Percentiles rank a stretch among this genome's conserved stretches.
Evolutionary conservation across 2,888 invertebrate genomes (phyloP).

Genomic region (Reticulitermes lucifugus): DNA sequence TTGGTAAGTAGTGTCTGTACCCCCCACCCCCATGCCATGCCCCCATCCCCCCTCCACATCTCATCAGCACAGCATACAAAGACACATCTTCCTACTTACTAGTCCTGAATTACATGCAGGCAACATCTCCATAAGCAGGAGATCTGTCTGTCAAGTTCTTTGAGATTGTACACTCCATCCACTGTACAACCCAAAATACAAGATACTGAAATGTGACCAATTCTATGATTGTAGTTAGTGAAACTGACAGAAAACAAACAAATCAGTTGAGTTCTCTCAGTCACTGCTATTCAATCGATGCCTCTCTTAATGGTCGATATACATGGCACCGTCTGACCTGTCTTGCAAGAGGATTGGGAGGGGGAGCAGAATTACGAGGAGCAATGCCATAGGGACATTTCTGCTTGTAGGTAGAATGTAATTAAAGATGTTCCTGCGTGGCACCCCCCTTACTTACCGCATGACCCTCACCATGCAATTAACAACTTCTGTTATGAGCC

Average conservation of each 20-base stretch:
- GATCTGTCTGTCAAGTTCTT: background rate
- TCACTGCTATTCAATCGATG: background rate
- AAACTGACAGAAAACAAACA: background rate
- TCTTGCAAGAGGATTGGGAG: background rate
- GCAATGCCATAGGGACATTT: background rate
- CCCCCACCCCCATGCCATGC: background rate
- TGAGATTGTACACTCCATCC: background rate
- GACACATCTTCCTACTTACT: background rate
- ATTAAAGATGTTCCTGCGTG: background rate
- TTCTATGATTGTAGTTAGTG: background rate
- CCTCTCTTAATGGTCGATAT: background rate
- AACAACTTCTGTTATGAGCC: background rate
- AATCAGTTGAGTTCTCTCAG: background rate
- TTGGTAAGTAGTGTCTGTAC: background rate
- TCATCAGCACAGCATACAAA: constrained; percentile 4
- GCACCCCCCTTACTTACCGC: background rate
- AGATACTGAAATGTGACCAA: background rate
- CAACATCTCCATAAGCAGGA: background rate
- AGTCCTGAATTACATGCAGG: background rate
- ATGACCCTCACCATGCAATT: constrained; percentile 6
- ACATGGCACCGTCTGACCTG: constrained; percentile 25
- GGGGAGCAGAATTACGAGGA: background rate
- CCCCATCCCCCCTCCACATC: background rate
- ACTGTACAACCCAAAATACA: background rate
- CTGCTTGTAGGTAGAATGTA: constrained; percentile 13